Conservation (phyloP, 2,797 vertebrate species). For the Channa striata region DNA sequence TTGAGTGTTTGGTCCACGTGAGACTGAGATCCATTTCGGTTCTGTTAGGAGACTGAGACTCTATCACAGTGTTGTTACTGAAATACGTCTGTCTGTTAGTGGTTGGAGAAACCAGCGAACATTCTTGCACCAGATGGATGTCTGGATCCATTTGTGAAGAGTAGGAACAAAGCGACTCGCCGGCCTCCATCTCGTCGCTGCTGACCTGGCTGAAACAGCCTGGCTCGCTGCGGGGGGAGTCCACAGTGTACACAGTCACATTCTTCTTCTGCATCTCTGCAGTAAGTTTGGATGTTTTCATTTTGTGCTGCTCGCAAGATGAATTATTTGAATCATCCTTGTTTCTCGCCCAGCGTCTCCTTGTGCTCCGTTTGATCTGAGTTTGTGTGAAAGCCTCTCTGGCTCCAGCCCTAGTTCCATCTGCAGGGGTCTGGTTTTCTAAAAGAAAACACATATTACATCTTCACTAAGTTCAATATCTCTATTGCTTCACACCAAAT, state of each 20-base stretch:
- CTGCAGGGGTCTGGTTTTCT: not conserved
- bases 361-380: not conserved
- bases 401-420: not conserved
- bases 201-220: slow-evolving; percentile 32
- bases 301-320: slow-evolving; percentile 3
- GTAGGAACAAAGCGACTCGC: slow-evolving; percentile 38
- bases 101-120: slow-evolving; percentile 14
- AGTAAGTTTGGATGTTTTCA: slow-evolving; percentile 5
- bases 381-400: not conserved
- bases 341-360: slow-evolving; percentile 39
- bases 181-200: slow-evolving; percentile 26
- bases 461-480: not conserved
- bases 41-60: slow-evolving; percentile 26
- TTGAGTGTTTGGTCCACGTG: slow-evolving; percentile 61
- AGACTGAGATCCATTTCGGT: slow-evolving; percentile 50
- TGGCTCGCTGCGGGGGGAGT: slow-evolving; percentile 51
- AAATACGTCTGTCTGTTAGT: slow-evolving; percentile 46
- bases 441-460: not conserved
- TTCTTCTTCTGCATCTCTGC: slow-evolving; percentile 4
- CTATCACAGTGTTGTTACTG: slow-evolving; percentile 9
- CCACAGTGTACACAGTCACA: slow-evolving; percentile 48
- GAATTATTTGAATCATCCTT: not conserved
- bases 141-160: slow-evolving; percentile 48
- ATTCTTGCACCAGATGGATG: slow-evolving; percentile 57
- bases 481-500: too few relatives aligned